A percentile compares a stretch with the other conserved stretches of the same genome.
Evolutionary conservation across 1,140 invertebrate genomes (phyloP).

Genomic region (Melitaea cinxia): DNA sequence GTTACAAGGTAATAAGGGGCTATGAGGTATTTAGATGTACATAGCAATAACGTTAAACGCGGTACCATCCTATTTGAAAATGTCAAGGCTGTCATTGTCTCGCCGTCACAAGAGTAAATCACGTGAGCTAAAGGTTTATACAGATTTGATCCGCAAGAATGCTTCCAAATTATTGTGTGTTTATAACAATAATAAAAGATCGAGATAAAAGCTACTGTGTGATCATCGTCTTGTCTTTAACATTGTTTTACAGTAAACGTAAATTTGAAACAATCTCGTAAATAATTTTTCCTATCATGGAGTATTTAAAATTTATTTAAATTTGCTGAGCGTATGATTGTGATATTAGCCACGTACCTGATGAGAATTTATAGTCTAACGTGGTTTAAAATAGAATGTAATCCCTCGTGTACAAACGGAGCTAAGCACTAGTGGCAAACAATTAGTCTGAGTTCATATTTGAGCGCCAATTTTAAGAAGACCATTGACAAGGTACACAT

Average conservation of each 20-base stretch:
- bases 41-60: conserved; percentile 30
- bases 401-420: too few relatives aligned
- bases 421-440: too few relatives aligned
- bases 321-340: too few relatives aligned
- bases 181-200: conserved; percentile 13
- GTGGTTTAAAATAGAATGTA: too few relatives aligned
- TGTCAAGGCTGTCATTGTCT: conserved; percentile 63
- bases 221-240: neutral
- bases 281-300: too few relatives aligned
- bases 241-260: too few relatives aligned
- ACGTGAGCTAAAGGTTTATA: conserved; percentile 34
- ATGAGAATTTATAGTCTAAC: too few relatives aligned
- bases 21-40: neutral
- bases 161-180: conserved; percentile 19
- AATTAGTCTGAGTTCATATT: neutral
- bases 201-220: conserved; percentile 6
- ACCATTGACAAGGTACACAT: too few relatives aligned
- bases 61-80: conserved; percentile 39
- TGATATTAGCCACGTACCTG: too few relatives aligned
- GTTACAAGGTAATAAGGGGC: neutral
- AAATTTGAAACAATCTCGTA: too few relatives aligned
- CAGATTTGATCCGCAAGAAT: conserved; percentile 16
- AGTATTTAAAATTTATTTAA: too few relatives aligned
- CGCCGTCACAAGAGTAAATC: conserved; percentile 53
- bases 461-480: neutral